phyloP scores from a whole-genome alignment of 1,140 invertebrate genomes.

The Sinella curviseta region DNA sequence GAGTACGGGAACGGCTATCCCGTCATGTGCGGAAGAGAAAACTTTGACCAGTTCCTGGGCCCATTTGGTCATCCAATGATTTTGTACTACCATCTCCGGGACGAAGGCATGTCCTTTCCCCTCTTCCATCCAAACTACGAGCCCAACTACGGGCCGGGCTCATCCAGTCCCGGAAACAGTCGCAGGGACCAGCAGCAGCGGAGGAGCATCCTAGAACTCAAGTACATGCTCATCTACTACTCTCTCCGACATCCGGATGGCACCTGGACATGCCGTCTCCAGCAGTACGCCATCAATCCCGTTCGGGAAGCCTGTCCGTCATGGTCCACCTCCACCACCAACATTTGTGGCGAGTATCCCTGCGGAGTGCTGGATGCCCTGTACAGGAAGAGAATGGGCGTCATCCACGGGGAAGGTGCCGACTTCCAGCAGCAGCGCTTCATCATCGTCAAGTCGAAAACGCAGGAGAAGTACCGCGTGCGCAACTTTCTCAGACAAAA shows the following conservation, averaged over 20 bases:
- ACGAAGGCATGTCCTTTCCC: constrained; percentile 33
- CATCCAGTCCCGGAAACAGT: too few relatives aligned
- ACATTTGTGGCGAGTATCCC: constrained; percentile 29
- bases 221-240: constrained; percentile 39
- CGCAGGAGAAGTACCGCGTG: constrained; percentile 33
- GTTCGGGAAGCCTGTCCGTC: constrained; percentile 15
- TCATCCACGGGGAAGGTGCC: constrained; percentile 21
- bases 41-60: constrained; percentile 30
- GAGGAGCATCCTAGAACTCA: constrained; percentile 20
- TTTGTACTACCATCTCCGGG: constrained; percentile 29
- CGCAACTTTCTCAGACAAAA: constrained; percentile 35
- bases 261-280: constrained; percentile 19
- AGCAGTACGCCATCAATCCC: constrained; percentile 32
- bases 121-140: constrained; percentile 39
- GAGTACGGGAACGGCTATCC: constrained; percentile 20
- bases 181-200: too few relatives aligned
- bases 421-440: constrained; percentile 31
- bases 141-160: constrained; percentile 16
- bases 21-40: constrained; percentile 40
- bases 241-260: not conserved
- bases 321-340: not conserved
- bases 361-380: constrained; percentile 37
- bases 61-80: constrained; percentile 35
- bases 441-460: constrained; percentile 32
- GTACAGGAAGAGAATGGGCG: constrained; percentile 33